phyloP scores from a whole-genome alignment of 1,140 invertebrate species.

The Drosophila lini region DNA sequence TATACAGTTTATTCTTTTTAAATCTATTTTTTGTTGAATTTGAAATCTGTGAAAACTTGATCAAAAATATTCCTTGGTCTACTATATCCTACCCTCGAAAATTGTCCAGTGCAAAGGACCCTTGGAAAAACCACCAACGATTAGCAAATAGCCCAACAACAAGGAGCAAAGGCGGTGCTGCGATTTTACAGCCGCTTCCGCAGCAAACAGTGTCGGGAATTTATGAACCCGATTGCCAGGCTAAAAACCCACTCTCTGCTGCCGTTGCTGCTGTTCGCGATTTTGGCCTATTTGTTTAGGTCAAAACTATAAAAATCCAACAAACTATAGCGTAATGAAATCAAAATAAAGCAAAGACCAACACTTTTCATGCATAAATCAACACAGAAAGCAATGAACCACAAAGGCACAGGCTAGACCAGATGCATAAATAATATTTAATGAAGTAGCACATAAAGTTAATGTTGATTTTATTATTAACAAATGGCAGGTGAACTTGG shows the following conservation, averaged over 20 bases:
- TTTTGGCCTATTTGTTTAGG: slow-evolving; percentile 62
- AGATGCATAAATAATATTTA: slow-evolving; percentile 12
- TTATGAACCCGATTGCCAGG: slow-evolving; percentile 30
- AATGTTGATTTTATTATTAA: background rate
- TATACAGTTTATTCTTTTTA: too few relatives aligned
- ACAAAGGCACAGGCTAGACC: background rate
- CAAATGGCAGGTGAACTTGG: background rate
- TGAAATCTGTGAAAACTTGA: background rate
- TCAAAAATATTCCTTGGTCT: background rate
- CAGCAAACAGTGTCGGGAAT: slow-evolving; percentile 27
- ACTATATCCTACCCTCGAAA: background rate
- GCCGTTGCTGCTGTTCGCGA: slow-evolving; percentile 6
- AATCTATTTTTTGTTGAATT: background rate
- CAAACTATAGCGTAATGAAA: slow-evolving; percentile 40
- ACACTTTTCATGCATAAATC: slow-evolving; percentile 25
- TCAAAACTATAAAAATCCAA: slow-evolving; percentile 60
- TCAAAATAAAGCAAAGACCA: slow-evolving; percentile 32
- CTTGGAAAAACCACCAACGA: slow-evolving; percentile 13
- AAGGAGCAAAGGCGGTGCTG: background rate
- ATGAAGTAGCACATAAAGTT: background rate
- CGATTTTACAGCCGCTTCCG: slow-evolving; percentile 41
- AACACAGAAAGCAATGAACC: slow-evolving; percentile 9
- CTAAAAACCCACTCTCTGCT: slow-evolving; percentile 13
- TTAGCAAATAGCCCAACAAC: slow-evolving; percentile 38
- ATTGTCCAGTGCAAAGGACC: slow-evolving; percentile 13